Conservation (phyloP, 2,888 invertebrate species). For the Pycnomerus fuliginosus region DNA sequence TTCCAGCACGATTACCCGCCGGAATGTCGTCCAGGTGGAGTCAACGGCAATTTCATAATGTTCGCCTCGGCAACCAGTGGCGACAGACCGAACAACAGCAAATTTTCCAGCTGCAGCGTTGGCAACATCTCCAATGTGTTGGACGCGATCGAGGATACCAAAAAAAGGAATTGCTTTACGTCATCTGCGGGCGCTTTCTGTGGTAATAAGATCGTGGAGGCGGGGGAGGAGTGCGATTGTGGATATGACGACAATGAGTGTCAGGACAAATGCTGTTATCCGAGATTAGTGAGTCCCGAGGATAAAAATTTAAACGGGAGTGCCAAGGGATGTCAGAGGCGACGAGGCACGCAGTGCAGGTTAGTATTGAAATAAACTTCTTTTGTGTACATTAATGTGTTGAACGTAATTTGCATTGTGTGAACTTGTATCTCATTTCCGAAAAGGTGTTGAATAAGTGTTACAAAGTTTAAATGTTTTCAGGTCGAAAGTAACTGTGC, state of each 20-base stretch:
- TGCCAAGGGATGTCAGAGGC: slow-evolving; percentile 79
- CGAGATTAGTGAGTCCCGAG: slow-evolving; percentile 70
- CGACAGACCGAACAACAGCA: slow-evolving; percentile 95
- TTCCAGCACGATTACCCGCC: slow-evolving; percentile 89
- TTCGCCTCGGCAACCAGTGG: slow-evolving; percentile 99
- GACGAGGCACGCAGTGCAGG: slow-evolving; percentile 79
- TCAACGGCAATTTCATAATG: slow-evolving; percentile 98
- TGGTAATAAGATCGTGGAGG: slow-evolving; percentile 98
- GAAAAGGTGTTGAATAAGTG: no score
- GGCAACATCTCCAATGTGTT: slow-evolving; percentile 94
- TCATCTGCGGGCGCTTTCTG: slow-evolving; percentile 95
- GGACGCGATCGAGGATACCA: slow-evolving; percentile 86
- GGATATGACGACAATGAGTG: slow-evolving; percentile 93
- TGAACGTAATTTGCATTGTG: no score
- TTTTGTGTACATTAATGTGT: neutral
- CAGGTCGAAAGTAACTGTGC: no score
- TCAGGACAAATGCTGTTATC: slow-evolving; percentile 88
- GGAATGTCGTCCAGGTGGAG: slow-evolving; percentile 87
- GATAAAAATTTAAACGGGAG: slow-evolving; percentile 68
- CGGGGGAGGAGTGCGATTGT: slow-evolving; percentile 97
- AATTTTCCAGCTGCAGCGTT: slow-evolving; percentile 93
- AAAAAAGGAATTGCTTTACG: slow-evolving; percentile 92
- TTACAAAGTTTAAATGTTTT: no score
- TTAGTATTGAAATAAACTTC: slow-evolving; percentile 39
- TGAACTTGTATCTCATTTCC: no score